Percentiles rank a stretch among this genome's conserved stretches.
Conservation (phyloP, 64 coral and sea anemone species). For the Dendrophyllia cribrosa region DNA sequence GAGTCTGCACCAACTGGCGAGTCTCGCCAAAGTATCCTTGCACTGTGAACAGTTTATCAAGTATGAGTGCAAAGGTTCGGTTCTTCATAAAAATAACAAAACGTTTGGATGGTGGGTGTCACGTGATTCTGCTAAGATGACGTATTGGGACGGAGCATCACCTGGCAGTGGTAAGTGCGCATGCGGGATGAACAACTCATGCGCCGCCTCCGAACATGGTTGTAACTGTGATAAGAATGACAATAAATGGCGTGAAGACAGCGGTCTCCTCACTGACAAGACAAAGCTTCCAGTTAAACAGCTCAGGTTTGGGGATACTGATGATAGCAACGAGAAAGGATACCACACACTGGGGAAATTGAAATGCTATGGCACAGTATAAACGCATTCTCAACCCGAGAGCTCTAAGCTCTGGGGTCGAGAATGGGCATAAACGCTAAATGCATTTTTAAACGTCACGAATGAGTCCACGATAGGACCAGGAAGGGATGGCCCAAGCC, state of each 20-base stretch:
- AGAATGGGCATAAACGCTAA: too few relatives aligned
- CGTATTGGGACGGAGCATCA: neutral
- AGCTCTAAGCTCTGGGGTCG: too few relatives aligned
- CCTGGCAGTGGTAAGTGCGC: neutral
- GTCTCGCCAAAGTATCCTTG: neutral
- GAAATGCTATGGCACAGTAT: neutral
- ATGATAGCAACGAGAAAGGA: neutral
- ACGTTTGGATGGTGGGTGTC: conserved; percentile 7
- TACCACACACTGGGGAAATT: conserved; percentile 9
- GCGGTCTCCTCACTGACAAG: conserved; percentile 10
- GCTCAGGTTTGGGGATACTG: conserved; percentile 19
- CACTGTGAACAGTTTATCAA: neutral
- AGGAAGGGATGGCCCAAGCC: too few relatives aligned
- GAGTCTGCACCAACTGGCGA: neutral
- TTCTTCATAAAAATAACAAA: neutral
- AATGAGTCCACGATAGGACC: too few relatives aligned
- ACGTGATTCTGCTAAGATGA: neutral
- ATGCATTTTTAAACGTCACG: too few relatives aligned
- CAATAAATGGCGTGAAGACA: neutral
- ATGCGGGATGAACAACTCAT: neutral
- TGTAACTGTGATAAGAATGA: conserved; percentile 12
- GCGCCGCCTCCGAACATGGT: neutral
- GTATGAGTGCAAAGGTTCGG: neutral
- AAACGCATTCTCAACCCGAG: too few relatives aligned
- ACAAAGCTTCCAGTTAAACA: neutral